Evolutionary conservation across 2,113 vertebrate genomes (phyloP), one percentile per base, ranked within the genome.

Genomic region (Nanorana parkeri): DNA sequence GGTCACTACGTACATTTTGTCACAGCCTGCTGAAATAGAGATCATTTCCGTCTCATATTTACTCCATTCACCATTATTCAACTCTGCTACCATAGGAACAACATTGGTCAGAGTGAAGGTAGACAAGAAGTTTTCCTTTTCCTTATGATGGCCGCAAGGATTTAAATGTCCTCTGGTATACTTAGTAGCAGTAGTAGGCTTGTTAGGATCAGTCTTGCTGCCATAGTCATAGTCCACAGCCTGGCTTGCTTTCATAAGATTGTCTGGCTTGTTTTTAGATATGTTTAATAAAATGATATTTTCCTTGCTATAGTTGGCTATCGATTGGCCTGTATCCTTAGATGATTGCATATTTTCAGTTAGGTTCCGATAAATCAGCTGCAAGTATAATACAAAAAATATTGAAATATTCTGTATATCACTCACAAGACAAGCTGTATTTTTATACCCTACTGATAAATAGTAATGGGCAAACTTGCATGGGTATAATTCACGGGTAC

Each of bases 101-200:
- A 75, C 72, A 36, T 75, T 75, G 55, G 72, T 75, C 26, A 75
- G 28, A 26, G 72, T 75, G 19, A 75, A 75, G 2, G 72, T 75
- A 21, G 55, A 26, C 17, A 32, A 16, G 28, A 21, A 11, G 7
- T 17, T 19, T 17, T 21, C 54, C 11, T 15, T 20, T 4, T 1
- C 1, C 10, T 1, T 11, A 36, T 75, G 72, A 32, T 75, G 72
- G 4, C 54, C 72, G 36, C 55, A 58, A 28, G 72, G 72, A 75
- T 23, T 75, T n/a, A 75, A 16, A 36, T 75, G 72, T 8, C 72
- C 72, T 23, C 20, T 75, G 0, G 23, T 8, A 36, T 75, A 75
- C 1, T 17, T 32, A 4, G 11, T 8, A 5, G 1, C 10, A 19
- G n/a, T n/a, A n/a, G n/a, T n/a, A n/a, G n/a, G n/a, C n/a, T n/a